Percentiles rank a stretch among this genome's conserved stretches.
These are phyloP conservation scores for Bufo bufo DNA, from an alignment of 2,113 vertebrate genomes.

Conservation along the genomic window DNA sequence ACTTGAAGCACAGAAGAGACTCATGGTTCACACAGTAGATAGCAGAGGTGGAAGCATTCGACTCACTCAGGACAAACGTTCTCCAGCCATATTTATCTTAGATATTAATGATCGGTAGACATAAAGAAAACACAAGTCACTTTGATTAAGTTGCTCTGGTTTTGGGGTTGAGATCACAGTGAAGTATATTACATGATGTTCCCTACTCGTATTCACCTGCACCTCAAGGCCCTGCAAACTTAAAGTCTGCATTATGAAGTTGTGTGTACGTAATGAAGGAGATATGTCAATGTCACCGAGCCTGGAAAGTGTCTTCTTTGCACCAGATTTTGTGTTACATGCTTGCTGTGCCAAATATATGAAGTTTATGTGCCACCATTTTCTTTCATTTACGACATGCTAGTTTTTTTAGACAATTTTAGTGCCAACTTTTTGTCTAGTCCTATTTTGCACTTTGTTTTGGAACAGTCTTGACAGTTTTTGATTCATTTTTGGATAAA, in stretches of 20 bases:
- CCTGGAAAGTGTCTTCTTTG: too few relatives aligned
- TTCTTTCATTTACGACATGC: too few relatives aligned
- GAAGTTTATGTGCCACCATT: too few relatives aligned
- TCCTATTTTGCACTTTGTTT: too few relatives aligned
- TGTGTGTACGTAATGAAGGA: background rate
- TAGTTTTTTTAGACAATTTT: too few relatives aligned
- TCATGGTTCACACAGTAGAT: constrained; percentile 64
- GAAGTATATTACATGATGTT: background rate
- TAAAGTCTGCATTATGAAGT: constrained; percentile 1
- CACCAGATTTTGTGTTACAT: too few relatives aligned
- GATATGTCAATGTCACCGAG: background rate
- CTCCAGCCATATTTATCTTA: constrained; percentile 57
- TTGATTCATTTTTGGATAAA: too few relatives aligned
- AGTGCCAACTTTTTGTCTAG: too few relatives aligned
- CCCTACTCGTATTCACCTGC: background rate
- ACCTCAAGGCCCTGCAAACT: background rate
- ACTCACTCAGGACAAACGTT: constrained; percentile 59
- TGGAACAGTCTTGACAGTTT: too few relatives aligned
- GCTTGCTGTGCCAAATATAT: too few relatives aligned
- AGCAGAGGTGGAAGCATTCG: constrained; percentile 64
- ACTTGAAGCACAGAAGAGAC: constrained; percentile 67
- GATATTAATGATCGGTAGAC: constrained; percentile 45
- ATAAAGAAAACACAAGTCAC: constrained; percentile 19
- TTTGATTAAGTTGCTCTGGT: constrained; percentile 24
- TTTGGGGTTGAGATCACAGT: background rate